phyloP scores from a whole-genome alignment of 2,888 invertebrate genomes.

The Rhagonycha fulva region DNA sequence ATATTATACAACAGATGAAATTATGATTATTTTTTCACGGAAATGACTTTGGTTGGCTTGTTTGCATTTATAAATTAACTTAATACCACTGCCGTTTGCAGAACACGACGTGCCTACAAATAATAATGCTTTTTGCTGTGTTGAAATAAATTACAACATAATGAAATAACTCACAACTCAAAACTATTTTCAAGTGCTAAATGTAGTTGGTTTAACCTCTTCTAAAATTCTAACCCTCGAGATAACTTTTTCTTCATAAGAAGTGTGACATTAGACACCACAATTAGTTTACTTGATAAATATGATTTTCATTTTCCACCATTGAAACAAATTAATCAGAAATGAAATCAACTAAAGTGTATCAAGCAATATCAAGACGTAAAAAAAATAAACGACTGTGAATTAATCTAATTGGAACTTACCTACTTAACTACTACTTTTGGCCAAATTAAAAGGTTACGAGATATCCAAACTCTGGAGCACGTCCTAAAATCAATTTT shows the following conservation, averaged over 20 bases:
- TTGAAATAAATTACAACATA: neutral
- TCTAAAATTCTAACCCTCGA: neutral
- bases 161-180: neutral
- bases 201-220: neutral
- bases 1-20: neutral
- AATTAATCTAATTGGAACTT: too few species aligned
- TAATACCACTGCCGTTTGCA: neutral
- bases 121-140: neutral
- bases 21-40: neutral
- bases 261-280: neutral
- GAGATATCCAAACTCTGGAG: too few species aligned
- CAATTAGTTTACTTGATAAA: neutral
- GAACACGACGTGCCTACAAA: neutral
- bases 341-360: too few species aligned
- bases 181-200: neutral
- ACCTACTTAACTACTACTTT: too few species aligned
- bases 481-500: too few species aligned
- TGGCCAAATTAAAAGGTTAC: too few species aligned
- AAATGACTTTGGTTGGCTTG: neutral
- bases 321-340: too few species aligned
- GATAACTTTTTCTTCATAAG: neutral
- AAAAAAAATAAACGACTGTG: too few species aligned
- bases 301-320: neutral
- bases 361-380: too few species aligned
- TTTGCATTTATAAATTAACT: neutral